These are phyloP conservation scores for Apotomis betuletana DNA, from an alignment of 2,888 invertebrate genomes.

Conservation along the genomic window DNA sequence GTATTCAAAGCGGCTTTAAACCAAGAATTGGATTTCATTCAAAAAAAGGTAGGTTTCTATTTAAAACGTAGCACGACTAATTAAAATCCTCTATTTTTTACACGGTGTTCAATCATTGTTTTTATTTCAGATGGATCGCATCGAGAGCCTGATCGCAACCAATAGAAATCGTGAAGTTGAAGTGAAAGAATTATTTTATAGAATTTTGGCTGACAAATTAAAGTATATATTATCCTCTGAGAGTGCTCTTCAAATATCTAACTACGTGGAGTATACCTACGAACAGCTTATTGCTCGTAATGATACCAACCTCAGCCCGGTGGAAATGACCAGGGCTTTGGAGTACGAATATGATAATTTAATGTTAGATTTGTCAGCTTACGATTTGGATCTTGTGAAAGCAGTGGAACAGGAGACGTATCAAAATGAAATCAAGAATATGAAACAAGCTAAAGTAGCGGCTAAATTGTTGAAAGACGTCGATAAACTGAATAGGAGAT, in stretches of 20 bases:
- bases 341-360: conserved; percentile 80
- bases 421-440: conserved; percentile 61
- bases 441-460: conserved; percentile 68
- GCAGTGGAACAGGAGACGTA: conserved; percentile 71
- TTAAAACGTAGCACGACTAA: conserved; percentile 21
- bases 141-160: conserved; percentile 61
- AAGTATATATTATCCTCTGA: conserved; percentile 83
- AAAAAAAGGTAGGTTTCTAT: conserved; percentile 63
- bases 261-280: conserved; percentile 86
- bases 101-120: too few species aligned
- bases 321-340: conserved; percentile 85
- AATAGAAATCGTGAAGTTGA: conserved; percentile 67
- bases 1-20: conserved; percentile 59
- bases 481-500: conserved; percentile 69
- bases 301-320: conserved; percentile 83
- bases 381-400: conserved; percentile 68
- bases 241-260: conserved; percentile 83
- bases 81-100: too few species aligned
- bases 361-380: conserved; percentile 70
- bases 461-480: conserved; percentile 70
- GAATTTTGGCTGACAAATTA: conserved; percentile 73
- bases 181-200: conserved; percentile 69
- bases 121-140: conserved; percentile 60
- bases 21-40: conserved; percentile 64
- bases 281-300: conserved; percentile 85